Percentiles rank a stretch among this genome's conserved stretches.
phyloP scores from a whole-genome alignment of 2,888 invertebrate species.

The Perizoma affinitatum region DNA sequence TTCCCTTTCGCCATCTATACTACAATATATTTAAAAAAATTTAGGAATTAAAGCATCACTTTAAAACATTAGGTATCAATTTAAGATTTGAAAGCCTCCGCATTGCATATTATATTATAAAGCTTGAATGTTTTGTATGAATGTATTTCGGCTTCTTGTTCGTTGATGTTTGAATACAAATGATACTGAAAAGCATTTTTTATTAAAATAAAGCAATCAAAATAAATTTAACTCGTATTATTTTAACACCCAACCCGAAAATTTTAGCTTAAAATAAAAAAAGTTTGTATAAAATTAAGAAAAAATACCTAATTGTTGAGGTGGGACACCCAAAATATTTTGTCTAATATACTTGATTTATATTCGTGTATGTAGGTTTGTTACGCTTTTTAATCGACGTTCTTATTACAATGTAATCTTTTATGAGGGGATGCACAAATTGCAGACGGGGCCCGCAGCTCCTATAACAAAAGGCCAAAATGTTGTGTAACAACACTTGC shows the following conservation, averaged over 20 bases:
- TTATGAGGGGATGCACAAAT: constrained; percentile 59
- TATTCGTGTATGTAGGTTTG: constrained; percentile 55
- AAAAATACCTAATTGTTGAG: not conserved
- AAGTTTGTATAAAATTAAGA: no score
- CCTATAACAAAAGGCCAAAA: constrained; percentile 64
- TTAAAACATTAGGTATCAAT: constrained; percentile 2
- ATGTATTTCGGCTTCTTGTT: constrained; percentile 66
- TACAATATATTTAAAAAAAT: not conserved
- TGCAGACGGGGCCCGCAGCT: constrained; percentile 57
- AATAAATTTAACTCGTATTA: constrained; percentile 18
- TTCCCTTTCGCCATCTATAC: not conserved
- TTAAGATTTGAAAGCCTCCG: constrained; percentile 25
- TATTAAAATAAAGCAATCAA: constrained; percentile 77
- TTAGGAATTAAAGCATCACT: not conserved
- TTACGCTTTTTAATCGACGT: constrained; percentile 66
- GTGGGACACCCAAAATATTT: no score
- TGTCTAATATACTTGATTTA: constrained; percentile 51
- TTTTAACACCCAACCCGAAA: not conserved
- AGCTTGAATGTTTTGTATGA: constrained; percentile 58
- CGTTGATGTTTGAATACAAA: constrained; percentile 51
- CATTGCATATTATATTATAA: constrained; percentile 14
- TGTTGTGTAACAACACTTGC: constrained; percentile 76
- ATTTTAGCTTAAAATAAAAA: no score
- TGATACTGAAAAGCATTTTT: constrained; percentile 69
- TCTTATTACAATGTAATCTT: constrained; percentile 72